phyloP scores from a whole-genome alignment of 2,797 vertebrate species.

The Erethizon dorsatum region DNA sequence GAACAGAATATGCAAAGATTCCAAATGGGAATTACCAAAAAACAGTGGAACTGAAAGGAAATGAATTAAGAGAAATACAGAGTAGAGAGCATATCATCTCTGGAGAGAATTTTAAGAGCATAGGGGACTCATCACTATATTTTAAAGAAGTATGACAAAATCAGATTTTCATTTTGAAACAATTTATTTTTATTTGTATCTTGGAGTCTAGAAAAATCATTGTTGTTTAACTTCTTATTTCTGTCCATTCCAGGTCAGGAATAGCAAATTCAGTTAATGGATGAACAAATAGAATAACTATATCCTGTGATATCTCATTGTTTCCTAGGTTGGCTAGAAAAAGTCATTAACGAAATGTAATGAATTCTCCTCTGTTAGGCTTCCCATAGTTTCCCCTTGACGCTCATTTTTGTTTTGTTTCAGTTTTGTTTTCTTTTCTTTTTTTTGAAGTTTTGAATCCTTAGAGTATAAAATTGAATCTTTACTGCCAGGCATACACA shows the following conservation, averaged over 20 bases:
- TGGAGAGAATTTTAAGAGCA: not conserved
- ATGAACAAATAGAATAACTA: conserved; percentile 12
- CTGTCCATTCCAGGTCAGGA: not conserved
- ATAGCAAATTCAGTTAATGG: conserved; percentile 49
- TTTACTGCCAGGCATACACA: conserved; percentile 37
- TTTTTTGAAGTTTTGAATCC: conserved; percentile 72
- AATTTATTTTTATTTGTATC: conserved; percentile 38
- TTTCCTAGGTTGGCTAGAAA: not conserved
- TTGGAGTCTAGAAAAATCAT: not conserved
- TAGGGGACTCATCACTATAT: not conserved
- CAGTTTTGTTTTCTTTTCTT: not conserved
- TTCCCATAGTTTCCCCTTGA: not conserved
- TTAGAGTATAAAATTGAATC: conserved; percentile 64
- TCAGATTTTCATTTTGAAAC: conserved; percentile 38
- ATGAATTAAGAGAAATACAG: not conserved
- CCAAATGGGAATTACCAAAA: not conserved
- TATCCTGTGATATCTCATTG: not conserved
- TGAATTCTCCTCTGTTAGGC: not conserved
- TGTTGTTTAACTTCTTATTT: not conserved
- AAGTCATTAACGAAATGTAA: conserved; percentile 40
- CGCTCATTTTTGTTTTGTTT: conserved; percentile 41
- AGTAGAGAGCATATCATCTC: not conserved
- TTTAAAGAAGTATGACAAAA: not conserved
- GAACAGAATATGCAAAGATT: not conserved
- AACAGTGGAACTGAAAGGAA: not conserved